A percentile compares a stretch with the other conserved stretches of the same genome.
These are phyloP conservation scores for Elanus axillaris DNA, from an alignment of 2,113 vertebrate genomes.

Conservation along the genomic window DNA sequence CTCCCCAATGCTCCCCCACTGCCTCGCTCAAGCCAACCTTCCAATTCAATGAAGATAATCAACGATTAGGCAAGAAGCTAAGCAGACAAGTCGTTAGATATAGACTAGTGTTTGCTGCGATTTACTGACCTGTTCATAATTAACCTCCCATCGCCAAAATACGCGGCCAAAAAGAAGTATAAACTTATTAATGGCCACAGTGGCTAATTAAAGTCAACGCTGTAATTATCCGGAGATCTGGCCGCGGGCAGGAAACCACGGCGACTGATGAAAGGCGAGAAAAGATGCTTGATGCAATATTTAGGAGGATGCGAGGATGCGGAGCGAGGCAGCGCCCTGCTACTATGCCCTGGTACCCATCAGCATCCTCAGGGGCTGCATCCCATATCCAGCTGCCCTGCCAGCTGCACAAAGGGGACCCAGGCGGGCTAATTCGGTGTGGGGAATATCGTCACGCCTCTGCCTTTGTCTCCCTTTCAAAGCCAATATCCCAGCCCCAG, in stretches of 20 bases:
- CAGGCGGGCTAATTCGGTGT: slow-evolving; percentile 83
- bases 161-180: background rate
- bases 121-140: background rate
- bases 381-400: slow-evolving; percentile 8
- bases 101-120: background rate
- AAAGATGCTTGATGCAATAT: background rate
- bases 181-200: background rate
- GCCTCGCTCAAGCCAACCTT: background rate
- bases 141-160: background rate
- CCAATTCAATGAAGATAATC: background rate
- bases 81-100: background rate
- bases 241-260: background rate
- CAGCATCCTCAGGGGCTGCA: background rate
- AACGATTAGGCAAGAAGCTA: background rate
- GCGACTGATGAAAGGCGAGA: background rate
- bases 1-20: accelerated
- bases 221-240: background rate
- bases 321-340: background rate
- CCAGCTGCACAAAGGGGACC: slow-evolving; percentile 77
- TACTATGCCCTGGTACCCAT: background rate
- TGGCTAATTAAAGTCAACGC: slow-evolving; percentile 30
- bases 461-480: slow-evolving; percentile 85
- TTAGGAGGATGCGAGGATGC: background rate
- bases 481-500: slow-evolving; percentile 85
- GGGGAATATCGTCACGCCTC: slow-evolving; percentile 87